Percentiles rank a stretch among this genome's conserved stretches.
These are phyloP conservation scores for Drosophila incognita DNA, from an alignment of 2,888 invertebrate genomes.

Conservation along the genomic window DNA sequence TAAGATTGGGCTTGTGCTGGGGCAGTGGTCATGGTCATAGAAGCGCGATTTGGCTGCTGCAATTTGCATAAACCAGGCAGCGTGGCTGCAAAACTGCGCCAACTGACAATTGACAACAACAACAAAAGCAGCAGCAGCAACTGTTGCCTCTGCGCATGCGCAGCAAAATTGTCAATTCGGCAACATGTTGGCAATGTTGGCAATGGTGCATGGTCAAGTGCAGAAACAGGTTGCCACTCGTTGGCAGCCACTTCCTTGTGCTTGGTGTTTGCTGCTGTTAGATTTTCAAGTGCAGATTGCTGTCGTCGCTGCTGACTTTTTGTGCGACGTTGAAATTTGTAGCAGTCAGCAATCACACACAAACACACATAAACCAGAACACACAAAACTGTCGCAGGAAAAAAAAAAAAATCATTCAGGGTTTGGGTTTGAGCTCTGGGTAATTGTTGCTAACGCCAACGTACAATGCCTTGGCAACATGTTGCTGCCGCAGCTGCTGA, in stretches of 20 bases:
- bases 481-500: slow-evolving; percentile 40
- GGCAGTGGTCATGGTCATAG: slow-evolving; percentile 48
- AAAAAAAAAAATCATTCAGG: slow-evolving; percentile 17
- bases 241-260: slow-evolving; percentile 71
- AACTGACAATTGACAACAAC: slow-evolving; percentile 78
- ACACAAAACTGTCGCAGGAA: slow-evolving; percentile 52
- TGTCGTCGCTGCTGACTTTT: slow-evolving; percentile 55
- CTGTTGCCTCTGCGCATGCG: slow-evolving; percentile 57
- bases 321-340: slow-evolving; percentile 77
- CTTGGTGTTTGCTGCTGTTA: slow-evolving; percentile 56
- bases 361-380: slow-evolving; percentile 26
- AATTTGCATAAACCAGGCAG: slow-evolving; percentile 78
- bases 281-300: slow-evolving; percentile 72
- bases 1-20: slow-evolving; percentile 16
- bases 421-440: slow-evolving; percentile 28
- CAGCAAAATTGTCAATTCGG: slow-evolving; percentile 79
- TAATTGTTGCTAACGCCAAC: slow-evolving; percentile 76
- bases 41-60: slow-evolving; percentile 48
- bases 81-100: slow-evolving; percentile 42
- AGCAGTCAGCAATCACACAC: slow-evolving; percentile 72
- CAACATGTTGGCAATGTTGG: slow-evolving; percentile 76
- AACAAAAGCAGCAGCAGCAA: slow-evolving; percentile 50
- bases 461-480: slow-evolving; percentile 57
- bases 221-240: slow-evolving; percentile 71
- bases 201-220: slow-evolving; percentile 80